Evolutionary conservation across 2,888 invertebrate genomes (phyloP).

Genomic region (Galerucella pusilla): DNA sequence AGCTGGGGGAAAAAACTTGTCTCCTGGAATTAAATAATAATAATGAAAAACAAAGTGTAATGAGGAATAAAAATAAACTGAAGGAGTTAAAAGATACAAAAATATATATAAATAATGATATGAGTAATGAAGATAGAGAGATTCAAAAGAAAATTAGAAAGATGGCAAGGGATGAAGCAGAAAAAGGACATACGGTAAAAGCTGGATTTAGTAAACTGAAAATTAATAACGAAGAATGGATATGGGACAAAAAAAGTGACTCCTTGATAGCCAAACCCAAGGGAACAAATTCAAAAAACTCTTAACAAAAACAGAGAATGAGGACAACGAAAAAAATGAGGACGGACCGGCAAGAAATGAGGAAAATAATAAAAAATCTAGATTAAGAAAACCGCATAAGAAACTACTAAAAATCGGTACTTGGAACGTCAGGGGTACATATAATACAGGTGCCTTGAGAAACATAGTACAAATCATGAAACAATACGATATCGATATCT

Average conservation of each 20-base stretch:
- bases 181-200: neutral
- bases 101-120: neutral
- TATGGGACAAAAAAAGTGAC: neutral
- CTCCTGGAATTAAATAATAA: no score
- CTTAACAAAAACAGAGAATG: neutral
- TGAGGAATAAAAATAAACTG: neutral
- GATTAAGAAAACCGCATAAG: neutral
- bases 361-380: neutral
- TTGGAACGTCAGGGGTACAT: slow-evolving; percentile 4
- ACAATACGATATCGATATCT: no score
- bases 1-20: no score
- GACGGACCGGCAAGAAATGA: neutral
- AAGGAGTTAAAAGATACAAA: neutral
- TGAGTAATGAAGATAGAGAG: neutral
- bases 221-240: slow-evolving; percentile 1
- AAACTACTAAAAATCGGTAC: neutral
- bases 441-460: neutral
- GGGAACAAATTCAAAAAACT: neutral
- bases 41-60: no score
- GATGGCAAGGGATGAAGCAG: neutral
- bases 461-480: neutral
- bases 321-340: neutral
- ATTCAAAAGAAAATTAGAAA: slow-evolving; percentile 4
- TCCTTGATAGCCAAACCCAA: neutral
- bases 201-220: neutral